Conservation (phyloP, 30 jellyfish, hydroid and myxozoan genomes). For the Mastigias papua region DNA sequence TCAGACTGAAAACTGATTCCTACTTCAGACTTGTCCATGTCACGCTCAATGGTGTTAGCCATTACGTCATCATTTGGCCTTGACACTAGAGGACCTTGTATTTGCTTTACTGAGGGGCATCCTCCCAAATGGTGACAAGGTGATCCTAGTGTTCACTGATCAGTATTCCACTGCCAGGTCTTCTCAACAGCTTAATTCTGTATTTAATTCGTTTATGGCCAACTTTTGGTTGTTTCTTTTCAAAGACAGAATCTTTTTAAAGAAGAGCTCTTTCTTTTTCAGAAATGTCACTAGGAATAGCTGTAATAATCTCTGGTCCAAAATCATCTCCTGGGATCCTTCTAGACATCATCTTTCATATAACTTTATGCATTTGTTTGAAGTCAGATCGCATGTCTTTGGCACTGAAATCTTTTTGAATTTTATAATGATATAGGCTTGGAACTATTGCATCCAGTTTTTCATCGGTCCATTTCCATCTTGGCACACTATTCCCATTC, state of each 20-base stretch:
- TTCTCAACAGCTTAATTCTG: not conserved
- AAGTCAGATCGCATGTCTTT: slow-evolving; percentile 30
- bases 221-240: slow-evolving; percentile 1
- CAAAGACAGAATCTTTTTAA: not conserved
- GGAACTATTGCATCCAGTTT: slow-evolving; percentile 7
- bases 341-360: slow-evolving; percentile 40
- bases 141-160: slow-evolving; percentile 33
- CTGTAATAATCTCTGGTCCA: slow-evolving; percentile 35
- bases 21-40: too few species aligned
- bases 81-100: slow-evolving; percentile 1
- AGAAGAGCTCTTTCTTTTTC: too few species aligned
- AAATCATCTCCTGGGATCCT: not conserved
- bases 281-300: not conserved
- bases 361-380: slow-evolving; percentile 21
- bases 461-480: too few species aligned
- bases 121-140: slow-evolving; percentile 39
- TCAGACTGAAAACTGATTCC: too few species aligned
- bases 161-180: slow-evolving; percentile 47
- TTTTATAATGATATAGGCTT: slow-evolving; percentile 7
- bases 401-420: slow-evolving; percentile 25
- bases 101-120: slow-evolving; percentile 37
- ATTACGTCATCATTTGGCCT: slow-evolving; percentile 4
- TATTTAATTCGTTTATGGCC: slow-evolving; percentile 54
- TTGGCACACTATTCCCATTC: too few species aligned
- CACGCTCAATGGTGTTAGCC: too few species aligned